Conservation (phyloP, 2,888 invertebrate species). For the Choristoneura rosaceana region DNA sequence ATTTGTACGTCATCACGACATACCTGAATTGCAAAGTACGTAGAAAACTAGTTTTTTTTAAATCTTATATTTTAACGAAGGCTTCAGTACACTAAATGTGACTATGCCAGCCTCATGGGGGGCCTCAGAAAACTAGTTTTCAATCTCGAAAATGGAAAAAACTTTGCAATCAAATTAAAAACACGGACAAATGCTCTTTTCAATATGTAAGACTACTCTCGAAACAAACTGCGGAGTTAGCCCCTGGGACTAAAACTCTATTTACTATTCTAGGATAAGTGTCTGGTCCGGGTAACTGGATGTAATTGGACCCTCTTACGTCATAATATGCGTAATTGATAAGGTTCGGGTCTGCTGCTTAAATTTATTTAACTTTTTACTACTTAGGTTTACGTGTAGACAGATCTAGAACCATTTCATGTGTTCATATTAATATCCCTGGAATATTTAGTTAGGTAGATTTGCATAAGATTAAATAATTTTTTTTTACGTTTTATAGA, state of each 20-base stretch:
- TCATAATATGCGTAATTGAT: conserved; percentile 25
- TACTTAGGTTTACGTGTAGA: background rate
- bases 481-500: no score
- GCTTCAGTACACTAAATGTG: no score
- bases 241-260: conserved; percentile 14
- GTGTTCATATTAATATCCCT: no score
- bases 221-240: conserved; percentile 14
- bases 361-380: background rate
- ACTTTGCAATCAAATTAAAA: background rate
- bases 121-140: background rate
- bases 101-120: no score
- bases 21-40: no score
- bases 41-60: background rate
- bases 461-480: no score
- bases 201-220: conserved; percentile 14
- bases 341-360: conserved; percentile 4
- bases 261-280: conserved; percentile 22
- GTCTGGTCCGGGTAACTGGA: conserved; percentile 13
- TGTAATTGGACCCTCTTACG: conserved; percentile 24
- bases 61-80: no score
- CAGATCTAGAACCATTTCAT: background rate
- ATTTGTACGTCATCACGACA: no score
- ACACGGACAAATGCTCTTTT: conserved; percentile 6
- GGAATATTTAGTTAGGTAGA: no score
- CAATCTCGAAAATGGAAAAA: background rate